Percentiles rank a stretch among this genome's conserved stretches.
Conservation (phyloP, 2,113 vertebrate species). For the Pogona vitticeps region DNA sequence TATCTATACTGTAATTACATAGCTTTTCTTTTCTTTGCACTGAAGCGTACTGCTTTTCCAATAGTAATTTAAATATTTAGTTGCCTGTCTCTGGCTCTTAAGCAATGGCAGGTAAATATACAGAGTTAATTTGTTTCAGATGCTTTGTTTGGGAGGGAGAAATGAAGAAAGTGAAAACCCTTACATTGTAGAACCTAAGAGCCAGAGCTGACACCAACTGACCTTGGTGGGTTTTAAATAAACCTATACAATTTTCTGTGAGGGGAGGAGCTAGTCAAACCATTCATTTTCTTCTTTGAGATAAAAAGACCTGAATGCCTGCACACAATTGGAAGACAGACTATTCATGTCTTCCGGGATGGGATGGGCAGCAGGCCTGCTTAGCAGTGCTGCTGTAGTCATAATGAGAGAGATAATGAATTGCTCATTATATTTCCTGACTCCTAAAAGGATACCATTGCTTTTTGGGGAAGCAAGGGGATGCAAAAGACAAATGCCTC, state of each 20-base stretch:
- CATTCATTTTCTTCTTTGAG: background rate
- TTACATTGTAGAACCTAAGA: background rate
- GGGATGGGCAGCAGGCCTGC: background rate
- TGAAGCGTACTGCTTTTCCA: slow-evolving; percentile 6
- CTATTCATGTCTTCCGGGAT: slow-evolving; percentile 8
- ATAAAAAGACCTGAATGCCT: background rate
- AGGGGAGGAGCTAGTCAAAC: background rate
- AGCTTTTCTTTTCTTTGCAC: background rate
- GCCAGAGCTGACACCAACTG: background rate
- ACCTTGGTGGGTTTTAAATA: slow-evolving; percentile 24
- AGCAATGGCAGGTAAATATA: slow-evolving; percentile 12
- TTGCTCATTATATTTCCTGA: background rate
- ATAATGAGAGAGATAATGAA: slow-evolving; percentile 4
- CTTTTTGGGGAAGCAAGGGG: background rate
- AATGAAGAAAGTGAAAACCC: background rate
- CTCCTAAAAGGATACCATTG: background rate
- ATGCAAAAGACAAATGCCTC: background rate
- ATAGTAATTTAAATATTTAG: slow-evolving; percentile 25
- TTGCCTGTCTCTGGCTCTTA: slow-evolving; percentile 3
- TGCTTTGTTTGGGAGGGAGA: background rate
- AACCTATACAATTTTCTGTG: background rate
- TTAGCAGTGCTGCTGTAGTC: background rate
- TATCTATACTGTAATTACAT: slow-evolving; percentile 1
- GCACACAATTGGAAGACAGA: background rate
- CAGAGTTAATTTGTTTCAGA: slow-evolving; percentile 16